Percentiles rank a stretch among this genome's conserved stretches.
phyloP scores from a whole-genome alignment of 2,888 invertebrate genomes.

The Epistrophe eligans region DNA sequence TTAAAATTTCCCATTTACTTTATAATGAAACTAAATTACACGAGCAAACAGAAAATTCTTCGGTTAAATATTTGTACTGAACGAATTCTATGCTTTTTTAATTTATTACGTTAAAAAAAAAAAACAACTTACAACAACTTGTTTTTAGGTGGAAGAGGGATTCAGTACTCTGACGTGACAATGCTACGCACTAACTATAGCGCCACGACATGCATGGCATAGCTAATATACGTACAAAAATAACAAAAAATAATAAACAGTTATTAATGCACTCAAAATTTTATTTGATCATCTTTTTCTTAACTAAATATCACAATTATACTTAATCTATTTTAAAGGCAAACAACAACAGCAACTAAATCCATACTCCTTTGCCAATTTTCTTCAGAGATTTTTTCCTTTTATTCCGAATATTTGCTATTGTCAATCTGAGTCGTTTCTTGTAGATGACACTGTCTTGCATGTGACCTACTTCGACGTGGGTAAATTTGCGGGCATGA shows the following conservation, averaged over 20 bases:
- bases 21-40: too few species aligned
- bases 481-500: constrained; percentile 22
- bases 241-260: too few species aligned
- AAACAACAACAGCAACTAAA: neutral
- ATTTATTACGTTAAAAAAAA: too few species aligned
- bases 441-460: constrained; percentile 62
- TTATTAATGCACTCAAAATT: neutral
- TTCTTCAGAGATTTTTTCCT: constrained; percentile 7
- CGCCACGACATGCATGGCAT: too few species aligned
- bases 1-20: neutral
- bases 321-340: neutral
- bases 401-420: constrained; percentile 30
- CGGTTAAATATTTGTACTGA: too few species aligned
- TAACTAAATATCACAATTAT: neutral
- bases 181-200: too few species aligned
- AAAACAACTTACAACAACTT: too few species aligned
- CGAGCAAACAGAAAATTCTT: too few species aligned
- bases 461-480: constrained; percentile 47
- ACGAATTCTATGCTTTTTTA: too few species aligned
- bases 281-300: neutral
- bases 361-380: neutral
- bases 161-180: too few species aligned
- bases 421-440: constrained; percentile 45
- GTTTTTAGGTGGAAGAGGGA: too few species aligned
- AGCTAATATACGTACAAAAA: too few species aligned